Conservation (phyloP, 2,113 vertebrate genomes). For the Malurus cyaneus region DNA sequence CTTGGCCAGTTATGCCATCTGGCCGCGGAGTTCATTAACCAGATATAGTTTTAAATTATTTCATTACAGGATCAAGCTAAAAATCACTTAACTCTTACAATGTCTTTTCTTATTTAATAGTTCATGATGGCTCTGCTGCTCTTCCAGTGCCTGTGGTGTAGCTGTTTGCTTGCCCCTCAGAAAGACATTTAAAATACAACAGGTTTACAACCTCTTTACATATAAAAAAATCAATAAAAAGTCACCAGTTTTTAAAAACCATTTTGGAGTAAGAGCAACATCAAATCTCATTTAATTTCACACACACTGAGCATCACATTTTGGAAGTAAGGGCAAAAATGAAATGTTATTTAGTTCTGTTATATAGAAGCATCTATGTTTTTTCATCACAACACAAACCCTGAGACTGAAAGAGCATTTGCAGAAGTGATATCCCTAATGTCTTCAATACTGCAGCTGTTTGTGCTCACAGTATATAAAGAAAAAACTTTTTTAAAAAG, state of each 20-base stretch:
- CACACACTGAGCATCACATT: neutral
- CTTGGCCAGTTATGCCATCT: neutral
- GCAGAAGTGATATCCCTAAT: neutral
- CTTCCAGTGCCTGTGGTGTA: neutral
- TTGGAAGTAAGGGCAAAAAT: neutral
- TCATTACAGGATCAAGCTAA: neutral
- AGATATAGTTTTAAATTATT: neutral
- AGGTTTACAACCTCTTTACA: neutral
- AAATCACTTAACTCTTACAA: constrained; percentile 1
- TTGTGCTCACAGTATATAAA: neutral
- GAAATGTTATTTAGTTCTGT: neutral
- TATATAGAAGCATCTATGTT: neutral
- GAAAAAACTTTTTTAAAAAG: neutral
- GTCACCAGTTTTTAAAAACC: neutral
- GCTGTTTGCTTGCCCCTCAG: neutral
- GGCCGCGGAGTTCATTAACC: neutral
- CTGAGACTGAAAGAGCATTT: neutral
- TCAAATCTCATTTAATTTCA: neutral
- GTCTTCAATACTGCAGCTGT: neutral
- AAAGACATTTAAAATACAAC: neutral
- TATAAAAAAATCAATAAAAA: neutral
- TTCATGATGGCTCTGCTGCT: neutral
- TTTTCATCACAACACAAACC: neutral
- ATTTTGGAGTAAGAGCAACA: neutral
- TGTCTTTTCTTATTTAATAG: neutral